Evolutionary conservation across 2,888 invertebrate species (phyloP).

Genomic region (Eupithecia tripunctaria): DNA sequence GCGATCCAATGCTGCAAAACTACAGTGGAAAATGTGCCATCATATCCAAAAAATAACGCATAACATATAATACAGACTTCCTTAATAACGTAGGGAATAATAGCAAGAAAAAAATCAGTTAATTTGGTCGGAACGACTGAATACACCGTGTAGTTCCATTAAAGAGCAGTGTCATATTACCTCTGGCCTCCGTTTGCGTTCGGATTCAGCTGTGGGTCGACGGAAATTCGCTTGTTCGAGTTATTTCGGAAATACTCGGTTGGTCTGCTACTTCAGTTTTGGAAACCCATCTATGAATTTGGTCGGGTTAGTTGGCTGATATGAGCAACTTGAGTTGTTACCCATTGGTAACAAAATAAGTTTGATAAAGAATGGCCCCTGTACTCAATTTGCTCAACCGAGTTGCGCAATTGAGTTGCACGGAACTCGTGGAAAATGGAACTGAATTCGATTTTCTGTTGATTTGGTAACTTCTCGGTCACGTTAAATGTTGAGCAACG

Average conservation of each 20-base stretch:
- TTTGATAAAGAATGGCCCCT: no score
- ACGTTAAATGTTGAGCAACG: no score
- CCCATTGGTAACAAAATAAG: no score
- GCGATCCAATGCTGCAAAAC: no score
- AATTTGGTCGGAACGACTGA: not conserved
- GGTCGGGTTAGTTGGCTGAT: not conserved
- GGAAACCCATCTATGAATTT: not conserved
- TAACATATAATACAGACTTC: not conserved
- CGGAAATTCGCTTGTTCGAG: constrained; percentile 40
- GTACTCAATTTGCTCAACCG: no score
- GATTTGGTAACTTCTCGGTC: no score
- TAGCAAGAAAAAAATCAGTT: not conserved
- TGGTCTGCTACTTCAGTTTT: not conserved
- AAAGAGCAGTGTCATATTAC: constrained; percentile 11
- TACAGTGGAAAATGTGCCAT: no score
- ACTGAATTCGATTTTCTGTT: no score
- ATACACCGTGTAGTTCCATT: constrained; percentile 4
- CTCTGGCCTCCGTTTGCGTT: constrained; percentile 8
- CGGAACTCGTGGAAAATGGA: no score
- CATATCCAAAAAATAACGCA: not conserved
- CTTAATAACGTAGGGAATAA: not conserved
- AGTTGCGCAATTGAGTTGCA: no score
- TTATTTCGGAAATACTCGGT: not conserved
- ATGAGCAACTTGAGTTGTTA: no score
- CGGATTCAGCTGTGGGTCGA: constrained; percentile 2